Conservation (phyloP, 2,797 vertebrate species). For the Chelonia mydas region DNA sequence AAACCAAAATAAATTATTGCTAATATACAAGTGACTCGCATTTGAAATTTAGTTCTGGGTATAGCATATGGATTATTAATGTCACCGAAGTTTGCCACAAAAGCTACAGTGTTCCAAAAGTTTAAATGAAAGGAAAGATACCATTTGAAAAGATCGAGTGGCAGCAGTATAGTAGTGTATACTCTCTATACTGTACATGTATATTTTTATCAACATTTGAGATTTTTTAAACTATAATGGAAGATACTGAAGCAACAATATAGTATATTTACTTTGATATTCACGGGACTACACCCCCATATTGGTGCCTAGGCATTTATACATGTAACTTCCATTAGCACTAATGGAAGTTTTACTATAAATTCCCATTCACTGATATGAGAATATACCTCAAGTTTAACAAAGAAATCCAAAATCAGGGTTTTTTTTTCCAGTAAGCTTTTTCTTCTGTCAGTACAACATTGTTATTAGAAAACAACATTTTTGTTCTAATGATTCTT, state of each 20-base stretch:
- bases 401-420: background rate
- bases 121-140: constrained; percentile 38
- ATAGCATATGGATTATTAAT: constrained; percentile 44
- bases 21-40: constrained; percentile 62
- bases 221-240: constrained; percentile 22
- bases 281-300: constrained; percentile 33
- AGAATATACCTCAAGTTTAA: background rate
- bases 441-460: background rate
- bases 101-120: constrained; percentile 44
- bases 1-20: constrained; percentile 69
- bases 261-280: constrained; percentile 29
- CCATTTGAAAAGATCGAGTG: constrained; percentile 55
- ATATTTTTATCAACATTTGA: constrained; percentile 55
- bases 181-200: constrained; percentile 59
- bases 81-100: constrained; percentile 66
- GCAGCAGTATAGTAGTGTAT: constrained; percentile 51
- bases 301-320: constrained; percentile 16
- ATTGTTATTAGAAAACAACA: constrained; percentile 43
- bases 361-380: background rate
- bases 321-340: background rate
- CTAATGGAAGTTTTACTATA: background rate
- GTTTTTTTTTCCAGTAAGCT: background rate
- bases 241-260: constrained; percentile 50
- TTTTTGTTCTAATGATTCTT: constrained; percentile 45
- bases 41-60: constrained; percentile 63